Evolutionary conservation across 2,888 invertebrate genomes (phyloP).

Genomic region (Timandra comae): DNA sequence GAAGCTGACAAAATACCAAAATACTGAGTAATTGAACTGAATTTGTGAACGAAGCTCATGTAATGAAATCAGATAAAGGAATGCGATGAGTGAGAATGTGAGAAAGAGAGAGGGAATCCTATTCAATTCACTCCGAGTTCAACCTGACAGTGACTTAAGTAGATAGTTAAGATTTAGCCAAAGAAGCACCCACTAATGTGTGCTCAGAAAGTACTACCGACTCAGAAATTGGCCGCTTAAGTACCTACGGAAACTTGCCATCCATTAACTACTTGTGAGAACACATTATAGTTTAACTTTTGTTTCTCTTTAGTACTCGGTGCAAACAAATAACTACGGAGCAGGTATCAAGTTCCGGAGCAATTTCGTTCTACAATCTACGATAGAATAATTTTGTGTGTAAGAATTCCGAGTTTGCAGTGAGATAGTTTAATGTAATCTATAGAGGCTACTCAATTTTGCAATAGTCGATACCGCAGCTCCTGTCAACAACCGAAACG

Average conservation of each 20-base stretch:
- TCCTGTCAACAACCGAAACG: conserved; percentile 59
- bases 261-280: conserved; percentile 68
- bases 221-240: conserved; percentile 66
- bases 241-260: conserved; percentile 66
- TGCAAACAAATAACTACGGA: conserved; percentile 39
- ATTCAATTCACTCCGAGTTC: conserved; percentile 61
- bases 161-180: conserved; percentile 69
- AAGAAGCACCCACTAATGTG: conserved; percentile 65
- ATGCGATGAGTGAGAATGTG: conserved; percentile 34
- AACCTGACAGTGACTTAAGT: conserved; percentile 64
- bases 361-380: conserved; percentile 19
- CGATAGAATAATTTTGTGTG: conserved; percentile 14
- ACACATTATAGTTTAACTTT: conserved; percentile 69
- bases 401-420: conserved; percentile 19
- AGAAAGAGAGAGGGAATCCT: conserved; percentile 47
- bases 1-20: conserved; percentile 69
- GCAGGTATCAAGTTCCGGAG: conserved; percentile 22
- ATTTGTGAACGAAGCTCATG: conserved; percentile 64
- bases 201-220: conserved; percentile 67
- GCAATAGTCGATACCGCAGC: conserved; percentile 38
- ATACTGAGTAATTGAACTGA: conserved; percentile 67
- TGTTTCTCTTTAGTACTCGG: conserved; percentile 46
- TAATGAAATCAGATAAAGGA: conserved; percentile 68
- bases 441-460: conserved; percentile 29
- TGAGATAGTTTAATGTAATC: conserved; percentile 21